Evolutionary conservation across 2,888 invertebrate species (phyloP), one percentile per base, ranked within the genome.

Genomic region (Altica lythri): DNA sequence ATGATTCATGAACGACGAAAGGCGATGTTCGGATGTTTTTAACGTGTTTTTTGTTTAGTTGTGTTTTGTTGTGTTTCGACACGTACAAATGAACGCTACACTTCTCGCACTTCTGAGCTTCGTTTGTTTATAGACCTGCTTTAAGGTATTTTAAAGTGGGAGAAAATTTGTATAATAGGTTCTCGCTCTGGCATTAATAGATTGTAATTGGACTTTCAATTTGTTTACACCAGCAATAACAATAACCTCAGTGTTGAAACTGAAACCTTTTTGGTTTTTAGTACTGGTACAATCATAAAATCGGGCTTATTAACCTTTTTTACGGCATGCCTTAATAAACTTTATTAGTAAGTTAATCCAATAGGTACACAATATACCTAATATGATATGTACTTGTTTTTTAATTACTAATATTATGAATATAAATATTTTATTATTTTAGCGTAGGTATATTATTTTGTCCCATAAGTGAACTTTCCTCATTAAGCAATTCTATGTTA

Each of bases 1-100:
- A 73, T 75, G 76, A 75, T 76, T 75, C 75, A 76, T 74, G 73
- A 64, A 72, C 73, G 74, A 73, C 73, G 72, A 76, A 75, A 74
- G 74, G 70, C 74, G 70, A 74, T 73, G 74, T 75, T 75, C 71
- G 65, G 72, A 73, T 74, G 73, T 74, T 75, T 73, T 74, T 74
- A 72, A 74, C 65, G 66, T 67, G 55, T 71, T 62, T 70, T 40
- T 69, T 71, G 53, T 72, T 72, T 65, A 56, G 64, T 72, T 67
- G 65, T 71, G 68, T 74, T 71, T 67, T 73, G 71, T 73, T 73
- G 65, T 70, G 71, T 73, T 74, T 74, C 72, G 72, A 74, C 74
- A 72, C 69, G 72, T 70, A 75, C 74, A 75, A 74, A 74, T 74
- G 72, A 71, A 75, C 72, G 73, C 73, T 74, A 73, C 73, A 73